Conservation (phyloP, 1,140 invertebrate species). For the Hyposmocoma kahamanoa region DNA sequence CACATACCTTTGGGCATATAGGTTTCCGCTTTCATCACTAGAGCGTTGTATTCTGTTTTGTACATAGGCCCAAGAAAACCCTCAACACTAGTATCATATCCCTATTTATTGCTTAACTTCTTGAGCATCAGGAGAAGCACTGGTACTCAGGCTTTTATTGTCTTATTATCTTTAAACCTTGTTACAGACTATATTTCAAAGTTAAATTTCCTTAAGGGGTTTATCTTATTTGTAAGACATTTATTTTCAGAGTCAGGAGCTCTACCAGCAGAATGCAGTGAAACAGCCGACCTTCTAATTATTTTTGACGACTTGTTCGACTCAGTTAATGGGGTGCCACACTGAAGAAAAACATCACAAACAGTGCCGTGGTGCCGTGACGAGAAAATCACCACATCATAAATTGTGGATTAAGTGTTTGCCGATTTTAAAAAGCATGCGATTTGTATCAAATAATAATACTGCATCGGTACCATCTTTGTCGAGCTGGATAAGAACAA, state of each 20-base stretch:
- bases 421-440: not conserved
- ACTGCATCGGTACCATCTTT: not conserved
- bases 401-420: slow-evolving; percentile 9
- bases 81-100: not conserved
- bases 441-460: not conserved
- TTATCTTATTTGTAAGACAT: not conserved
- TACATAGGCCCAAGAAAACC: not conserved
- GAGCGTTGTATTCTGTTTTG: not conserved
- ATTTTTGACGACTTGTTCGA: slow-evolving; percentile 23
- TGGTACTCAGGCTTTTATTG: no score
- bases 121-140: no score
- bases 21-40: not conserved
- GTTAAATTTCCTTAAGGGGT: not conserved
- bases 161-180: not conserved
- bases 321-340: slow-evolving; percentile 18
- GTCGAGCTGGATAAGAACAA: slow-evolving; percentile 8
- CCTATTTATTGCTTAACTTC: not conserved
- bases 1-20: not conserved
- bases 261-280: slow-evolving; percentile 11
- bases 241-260: slow-evolving; percentile 19
- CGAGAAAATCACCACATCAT: slow-evolving; percentile 12
- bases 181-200: not conserved
- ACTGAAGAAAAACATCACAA: slow-evolving; percentile 8
- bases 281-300: slow-evolving; percentile 15
- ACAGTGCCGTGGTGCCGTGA: slow-evolving; percentile 8